phyloP scores from a whole-genome alignment of 37 sponge, comb jelly and placozoan species.

The Cladorhizidae sp. region DNA sequence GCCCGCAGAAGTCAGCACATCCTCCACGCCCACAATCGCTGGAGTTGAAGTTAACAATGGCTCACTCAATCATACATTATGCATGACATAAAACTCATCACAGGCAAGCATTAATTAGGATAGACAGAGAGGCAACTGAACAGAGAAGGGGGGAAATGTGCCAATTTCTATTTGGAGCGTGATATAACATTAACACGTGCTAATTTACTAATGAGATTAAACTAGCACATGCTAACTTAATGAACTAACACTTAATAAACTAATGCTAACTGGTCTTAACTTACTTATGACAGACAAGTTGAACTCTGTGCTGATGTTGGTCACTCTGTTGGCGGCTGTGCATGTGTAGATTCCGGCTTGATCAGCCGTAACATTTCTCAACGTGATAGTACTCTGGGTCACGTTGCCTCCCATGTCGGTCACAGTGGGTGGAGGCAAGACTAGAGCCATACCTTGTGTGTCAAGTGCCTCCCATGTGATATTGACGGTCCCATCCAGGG shows the following conservation, averaged over 20 bases:
- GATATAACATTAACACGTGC: too few relatives aligned
- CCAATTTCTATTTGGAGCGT: too few relatives aligned
- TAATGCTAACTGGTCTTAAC: too few relatives aligned
- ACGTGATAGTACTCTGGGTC: neutral
- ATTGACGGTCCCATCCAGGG: neutral
- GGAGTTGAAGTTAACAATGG: too few relatives aligned
- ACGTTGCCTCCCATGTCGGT: neutral
- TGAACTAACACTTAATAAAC: too few relatives aligned
- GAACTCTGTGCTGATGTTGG: neutral
- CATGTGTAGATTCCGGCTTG: neutral
- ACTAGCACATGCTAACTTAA: too few relatives aligned
- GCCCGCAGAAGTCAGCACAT: neutral
- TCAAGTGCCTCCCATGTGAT: neutral
- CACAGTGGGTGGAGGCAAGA: neutral
- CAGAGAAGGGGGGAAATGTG: too few relatives aligned
- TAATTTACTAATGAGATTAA: too few relatives aligned
- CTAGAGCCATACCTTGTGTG: neutral
- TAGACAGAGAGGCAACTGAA: too few relatives aligned
- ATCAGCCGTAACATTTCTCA: neutral
- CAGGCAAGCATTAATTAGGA: too few relatives aligned
- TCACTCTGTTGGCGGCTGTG: neutral
- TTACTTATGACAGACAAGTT: conserved; percentile 13
- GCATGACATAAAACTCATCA: too few relatives aligned
- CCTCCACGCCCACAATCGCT: conserved; percentile 3
- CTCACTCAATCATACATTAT: too few relatives aligned